Evolutionary conservation across 2,888 invertebrate genomes (phyloP).

Genomic region (Busseola fusca): DNA sequence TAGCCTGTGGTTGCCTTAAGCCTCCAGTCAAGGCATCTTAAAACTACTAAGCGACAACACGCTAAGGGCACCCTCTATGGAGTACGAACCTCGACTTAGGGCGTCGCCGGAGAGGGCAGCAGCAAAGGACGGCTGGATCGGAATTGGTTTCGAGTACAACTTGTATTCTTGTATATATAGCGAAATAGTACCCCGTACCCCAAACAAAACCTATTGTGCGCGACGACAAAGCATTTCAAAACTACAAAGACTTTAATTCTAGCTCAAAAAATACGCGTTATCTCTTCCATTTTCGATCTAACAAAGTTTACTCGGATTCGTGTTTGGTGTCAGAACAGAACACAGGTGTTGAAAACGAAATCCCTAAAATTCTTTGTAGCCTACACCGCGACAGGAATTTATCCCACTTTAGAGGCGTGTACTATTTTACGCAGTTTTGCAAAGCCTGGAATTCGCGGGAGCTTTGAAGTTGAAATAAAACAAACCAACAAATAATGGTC

Average conservation of each 20-base stretch:
- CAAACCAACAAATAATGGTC: neutral
- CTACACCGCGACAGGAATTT: neutral
- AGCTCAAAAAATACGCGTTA: slow-evolving; percentile 10
- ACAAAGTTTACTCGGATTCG: neutral
- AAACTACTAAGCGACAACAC: no score
- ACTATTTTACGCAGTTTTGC: slow-evolving; percentile 5
- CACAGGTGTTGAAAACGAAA: neutral
- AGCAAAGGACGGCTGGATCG: no score
- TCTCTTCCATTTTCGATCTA: slow-evolving; percentile 14
- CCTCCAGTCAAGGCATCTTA: no score
- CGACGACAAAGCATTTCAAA: slow-evolving; percentile 5
- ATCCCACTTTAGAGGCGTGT: neutral
- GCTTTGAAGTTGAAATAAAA: slow-evolving; percentile 14
- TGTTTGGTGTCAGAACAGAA: slow-evolving; percentile 1
- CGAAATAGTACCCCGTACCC: neutral
- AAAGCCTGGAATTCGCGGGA: slow-evolving; percentile 11
- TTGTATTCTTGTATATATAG: neutral
- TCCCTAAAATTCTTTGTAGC: slow-evolving; percentile 1
- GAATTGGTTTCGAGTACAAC: no score
- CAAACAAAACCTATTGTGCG: slow-evolving; percentile 18
- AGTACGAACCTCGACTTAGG: no score
- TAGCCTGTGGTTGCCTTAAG: no score
- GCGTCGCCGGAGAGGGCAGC: no score
- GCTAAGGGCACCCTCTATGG: no score
- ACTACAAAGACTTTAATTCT: neutral